Conservation (phyloP, 2,888 invertebrate genomes). For the Drosophila vallismaia region DNA sequence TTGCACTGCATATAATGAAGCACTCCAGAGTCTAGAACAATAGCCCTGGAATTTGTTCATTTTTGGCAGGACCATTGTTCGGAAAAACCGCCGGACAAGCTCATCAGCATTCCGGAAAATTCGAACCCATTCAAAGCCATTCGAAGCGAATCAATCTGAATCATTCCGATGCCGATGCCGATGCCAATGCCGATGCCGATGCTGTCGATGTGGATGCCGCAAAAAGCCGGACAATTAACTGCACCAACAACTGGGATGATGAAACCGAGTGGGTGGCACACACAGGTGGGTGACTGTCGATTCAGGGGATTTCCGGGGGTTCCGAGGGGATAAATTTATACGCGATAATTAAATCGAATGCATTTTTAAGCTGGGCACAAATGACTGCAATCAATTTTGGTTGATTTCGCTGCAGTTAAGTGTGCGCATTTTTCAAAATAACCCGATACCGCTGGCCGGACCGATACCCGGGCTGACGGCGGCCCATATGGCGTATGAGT, state of each 20-base stretch:
- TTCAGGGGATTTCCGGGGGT: background rate
- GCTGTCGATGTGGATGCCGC: conserved; percentile 17
- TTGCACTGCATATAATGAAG: background rate
- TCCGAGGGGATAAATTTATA: conserved; percentile 61
- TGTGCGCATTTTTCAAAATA: conserved; percentile 48
- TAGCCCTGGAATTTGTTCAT: conserved; percentile 1
- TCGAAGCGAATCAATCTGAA: background rate
- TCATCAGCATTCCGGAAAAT: conserved; percentile 38
- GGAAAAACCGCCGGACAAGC: conserved; percentile 23
- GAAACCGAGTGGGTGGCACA: background rate
- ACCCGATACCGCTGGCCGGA: background rate
- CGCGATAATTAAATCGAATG: conserved; percentile 77
- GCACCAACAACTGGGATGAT: conserved; percentile 33
- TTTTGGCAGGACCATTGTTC: conserved; percentile 14
- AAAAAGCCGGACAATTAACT: conserved; percentile 68
- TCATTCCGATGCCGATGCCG: conserved; percentile 16
- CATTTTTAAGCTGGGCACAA: conserved; percentile 75
- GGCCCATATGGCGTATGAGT: conserved; percentile 41
- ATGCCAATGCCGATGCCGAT: conserved; percentile 16
- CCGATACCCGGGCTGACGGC: background rate
- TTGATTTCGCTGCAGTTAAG: conserved; percentile 57
- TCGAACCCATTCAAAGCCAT: background rate
- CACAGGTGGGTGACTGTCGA: conserved; percentile 10
- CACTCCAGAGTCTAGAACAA: conserved; percentile 2
- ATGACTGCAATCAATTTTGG: conserved; percentile 69